These are phyloP conservation scores for Galago senegalensis DNA, from an alignment of 2,797 vertebrate species.

Conservation along the genomic window DNA sequence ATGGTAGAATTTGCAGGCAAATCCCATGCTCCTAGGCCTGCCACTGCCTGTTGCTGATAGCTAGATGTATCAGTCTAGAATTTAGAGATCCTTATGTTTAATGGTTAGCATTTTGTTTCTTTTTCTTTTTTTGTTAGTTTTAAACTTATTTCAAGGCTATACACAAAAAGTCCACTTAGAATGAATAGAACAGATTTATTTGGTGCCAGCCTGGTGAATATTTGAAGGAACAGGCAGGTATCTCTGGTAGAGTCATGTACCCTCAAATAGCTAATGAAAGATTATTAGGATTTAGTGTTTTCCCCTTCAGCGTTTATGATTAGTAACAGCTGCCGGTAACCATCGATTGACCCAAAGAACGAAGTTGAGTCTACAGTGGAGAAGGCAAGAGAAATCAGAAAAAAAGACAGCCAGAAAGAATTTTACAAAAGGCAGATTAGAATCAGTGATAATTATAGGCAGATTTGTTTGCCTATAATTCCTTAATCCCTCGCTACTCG, in stretches of 20 bases:
- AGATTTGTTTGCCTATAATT: neutral
- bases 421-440: neutral
- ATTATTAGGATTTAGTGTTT: neutral
- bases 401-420: neutral
- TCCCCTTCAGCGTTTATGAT: neutral
- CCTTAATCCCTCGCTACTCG: neutral
- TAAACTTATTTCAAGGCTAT: conserved; percentile 14
- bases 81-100: neutral
- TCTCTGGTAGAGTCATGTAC: neutral
- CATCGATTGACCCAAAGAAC: neutral
- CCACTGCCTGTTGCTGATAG: neutral
- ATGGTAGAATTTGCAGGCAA: neutral
- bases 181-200: neutral
- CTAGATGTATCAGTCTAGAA: neutral
- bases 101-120: conserved; percentile 9
- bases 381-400: neutral
- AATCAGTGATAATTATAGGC: conserved; percentile 1
- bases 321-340: neutral
- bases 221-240: neutral
- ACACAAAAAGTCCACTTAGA: neutral
- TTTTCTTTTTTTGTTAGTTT: neutral
- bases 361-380: neutral
- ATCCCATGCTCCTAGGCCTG: neutral
- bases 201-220: neutral
- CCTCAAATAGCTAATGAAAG: neutral